Base-by-base conservation (phyloP, 2,888 invertebrate genomes). In the Drosophila koepferae region DNA sequence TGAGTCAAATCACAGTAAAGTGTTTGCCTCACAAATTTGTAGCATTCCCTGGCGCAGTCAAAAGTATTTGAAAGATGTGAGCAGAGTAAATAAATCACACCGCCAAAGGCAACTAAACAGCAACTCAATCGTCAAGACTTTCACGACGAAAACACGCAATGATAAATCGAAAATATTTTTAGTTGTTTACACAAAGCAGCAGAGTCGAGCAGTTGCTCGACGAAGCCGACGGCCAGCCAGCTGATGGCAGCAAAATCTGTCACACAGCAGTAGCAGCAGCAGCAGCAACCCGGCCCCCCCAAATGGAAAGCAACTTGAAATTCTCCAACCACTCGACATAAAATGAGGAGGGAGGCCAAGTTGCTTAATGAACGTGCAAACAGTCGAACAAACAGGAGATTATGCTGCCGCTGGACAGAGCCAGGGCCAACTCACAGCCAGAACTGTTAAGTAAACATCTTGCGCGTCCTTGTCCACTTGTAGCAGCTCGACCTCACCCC, bases 101-200 rank as follows among this genome's bases (percentile, higher is more conserved):
- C 61, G 74, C 74, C 75, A 70, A 72, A 63, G 79, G 66, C 77
- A 80, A 73, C 67, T 31, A 70, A 74, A 60, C 58, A 79, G 63
- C 78, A 75, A 63, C 73, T 81, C 81, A 86, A 84, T 81, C 74
- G 79, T 48, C 67, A 70, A 64, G 65, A 36, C 67, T 59, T 73
- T 59, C 55, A 18, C 31, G 36, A 68, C 18, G 70, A 70, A 74
- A 83, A 49, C 79, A 74, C 78, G 79, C 79, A 83, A 84, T 89
- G 85, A 86, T 89, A 86, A 86, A 85, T 85, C 86, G 89, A 89
- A 89, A 86, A 85, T 83, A 77, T 73, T 83, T 73, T 71, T 64
- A 75, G 72, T 81, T 86, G 81, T 86, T 89, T 84, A 84, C 85
- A 75, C 83, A 85, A 76, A 78, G 66, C 56, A 23, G 23, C 23